These are phyloP conservation scores for Macropus fuliginosus DNA, from an alignment of 2,797 vertebrate genomes.

Conservation along the genomic window DNA sequence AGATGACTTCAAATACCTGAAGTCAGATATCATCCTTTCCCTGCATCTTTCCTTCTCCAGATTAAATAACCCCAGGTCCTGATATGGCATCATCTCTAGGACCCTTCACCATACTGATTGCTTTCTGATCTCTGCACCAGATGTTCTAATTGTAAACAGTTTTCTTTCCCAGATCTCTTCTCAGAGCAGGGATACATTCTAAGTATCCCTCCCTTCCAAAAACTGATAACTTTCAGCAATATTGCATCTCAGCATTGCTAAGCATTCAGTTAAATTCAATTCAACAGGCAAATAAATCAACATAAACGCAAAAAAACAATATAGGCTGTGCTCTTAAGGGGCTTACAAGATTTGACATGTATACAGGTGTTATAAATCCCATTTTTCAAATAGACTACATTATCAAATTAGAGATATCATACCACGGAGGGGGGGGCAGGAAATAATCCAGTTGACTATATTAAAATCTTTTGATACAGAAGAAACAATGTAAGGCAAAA, in stretches of 20 bases:
- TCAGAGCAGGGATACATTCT: neutral
- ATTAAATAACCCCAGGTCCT: neutral
- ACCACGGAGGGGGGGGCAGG: neutral
- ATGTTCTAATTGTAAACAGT: neutral
- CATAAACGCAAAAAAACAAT: neutral
- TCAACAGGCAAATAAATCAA: neutral
- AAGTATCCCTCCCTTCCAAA: neutral
- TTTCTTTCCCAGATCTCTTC: neutral
- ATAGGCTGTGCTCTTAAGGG: neutral
- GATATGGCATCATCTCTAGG: neutral
- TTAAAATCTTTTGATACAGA: neutral
- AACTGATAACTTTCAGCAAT: neutral
- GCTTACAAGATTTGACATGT: neutral
- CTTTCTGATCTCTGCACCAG: neutral
- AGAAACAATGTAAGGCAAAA: neutral
- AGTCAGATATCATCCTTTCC: neutral
- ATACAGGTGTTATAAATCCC: neutral
- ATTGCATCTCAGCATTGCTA: neutral
- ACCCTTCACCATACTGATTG: neutral
- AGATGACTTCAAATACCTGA: neutral
- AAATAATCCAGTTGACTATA: neutral
- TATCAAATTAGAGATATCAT: neutral
- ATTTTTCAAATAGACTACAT: neutral
- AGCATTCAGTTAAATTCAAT: neutral
- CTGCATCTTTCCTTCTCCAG: neutral